Evolutionary conservation across 2,113 vertebrate species (phyloP).

Genomic region (Mastomys coucha): DNA sequence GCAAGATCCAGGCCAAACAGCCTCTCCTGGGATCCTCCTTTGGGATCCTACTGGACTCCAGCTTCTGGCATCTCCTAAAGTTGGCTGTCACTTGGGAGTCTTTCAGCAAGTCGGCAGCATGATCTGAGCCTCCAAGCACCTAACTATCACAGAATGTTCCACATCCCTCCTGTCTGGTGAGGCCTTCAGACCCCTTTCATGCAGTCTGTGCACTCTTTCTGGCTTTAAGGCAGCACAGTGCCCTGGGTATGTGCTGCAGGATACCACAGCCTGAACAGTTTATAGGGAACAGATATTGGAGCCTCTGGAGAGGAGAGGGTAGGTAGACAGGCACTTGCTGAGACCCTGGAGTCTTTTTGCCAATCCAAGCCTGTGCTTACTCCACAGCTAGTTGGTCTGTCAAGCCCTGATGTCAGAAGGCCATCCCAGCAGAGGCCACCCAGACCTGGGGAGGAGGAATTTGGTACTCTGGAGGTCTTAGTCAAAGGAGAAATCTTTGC

Average conservation of each 20-base stretch:
- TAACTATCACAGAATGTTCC: background rate
- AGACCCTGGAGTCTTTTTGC: background rate
- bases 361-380: background rate
- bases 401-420: background rate
- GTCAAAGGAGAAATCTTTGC: background rate
- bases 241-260: background rate
- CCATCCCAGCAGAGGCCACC: fast-evolving
- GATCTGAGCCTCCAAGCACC: background rate
- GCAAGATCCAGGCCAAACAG: background rate
- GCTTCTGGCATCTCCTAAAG: fast-evolving
- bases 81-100: no score
- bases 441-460: background rate
- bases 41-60: fast-evolving
- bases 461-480: background rate
- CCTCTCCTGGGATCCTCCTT: background rate
- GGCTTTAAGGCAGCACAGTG: background rate
- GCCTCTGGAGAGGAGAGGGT: background rate
- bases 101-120: background rate
- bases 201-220: background rate
- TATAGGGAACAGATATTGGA: background rate
- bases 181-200: background rate
- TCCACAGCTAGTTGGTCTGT: fast-evolving
- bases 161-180: background rate
- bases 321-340: fast-evolving
- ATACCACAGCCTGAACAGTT: background rate